Percentiles rank a stretch among this genome's conserved stretches.
phyloP scores from a whole-genome alignment of 2,888 invertebrate species.

The Biston stratarius region DNA sequence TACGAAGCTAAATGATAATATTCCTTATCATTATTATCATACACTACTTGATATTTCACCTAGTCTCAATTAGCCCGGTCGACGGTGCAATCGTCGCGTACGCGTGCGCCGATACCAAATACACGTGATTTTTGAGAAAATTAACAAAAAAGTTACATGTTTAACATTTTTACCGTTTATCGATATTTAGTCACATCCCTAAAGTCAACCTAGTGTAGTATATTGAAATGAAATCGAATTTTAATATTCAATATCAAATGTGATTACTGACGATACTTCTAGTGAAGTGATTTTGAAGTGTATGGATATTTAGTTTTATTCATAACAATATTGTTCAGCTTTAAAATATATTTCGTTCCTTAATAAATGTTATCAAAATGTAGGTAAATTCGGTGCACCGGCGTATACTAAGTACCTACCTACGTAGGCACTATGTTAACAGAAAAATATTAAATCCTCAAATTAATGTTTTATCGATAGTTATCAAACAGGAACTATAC shows the following conservation, averaged over 20 bases:
- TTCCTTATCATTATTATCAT: slow-evolving; percentile 54
- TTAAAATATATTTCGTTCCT: not conserved
- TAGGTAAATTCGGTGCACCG: not conserved
- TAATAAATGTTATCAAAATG: slow-evolving; percentile 1
- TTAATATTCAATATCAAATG: slow-evolving; percentile 13
- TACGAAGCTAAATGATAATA: slow-evolving; percentile 57
- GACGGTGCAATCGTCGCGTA: slow-evolving; percentile 41
- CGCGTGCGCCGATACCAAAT: not conserved
- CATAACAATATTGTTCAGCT: not conserved
- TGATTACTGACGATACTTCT: not conserved
- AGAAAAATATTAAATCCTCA: slow-evolving; percentile 18
- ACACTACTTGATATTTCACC: slow-evolving; percentile 47
- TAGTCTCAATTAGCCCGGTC: slow-evolving; percentile 50
- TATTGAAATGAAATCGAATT: not conserved
- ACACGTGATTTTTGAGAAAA: slow-evolving; percentile 15
- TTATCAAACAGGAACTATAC: slow-evolving; percentile 5
- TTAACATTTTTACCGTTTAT: not conserved
- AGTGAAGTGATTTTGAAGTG: slow-evolving; percentile 18
- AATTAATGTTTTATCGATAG: slow-evolving; percentile 7
- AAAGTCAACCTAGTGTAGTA: not conserved
- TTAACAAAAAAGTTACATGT: not conserved
- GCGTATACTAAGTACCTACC: no score
- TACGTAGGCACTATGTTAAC: slow-evolving; percentile 6
- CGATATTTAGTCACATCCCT: not conserved
- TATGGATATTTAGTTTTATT: not conserved